A percentile compares a stretch with the other conserved stretches of the same genome.
Evolutionary conservation across 1,140 invertebrate genomes (phyloP).

Genomic region (Papilio helenus): DNA sequence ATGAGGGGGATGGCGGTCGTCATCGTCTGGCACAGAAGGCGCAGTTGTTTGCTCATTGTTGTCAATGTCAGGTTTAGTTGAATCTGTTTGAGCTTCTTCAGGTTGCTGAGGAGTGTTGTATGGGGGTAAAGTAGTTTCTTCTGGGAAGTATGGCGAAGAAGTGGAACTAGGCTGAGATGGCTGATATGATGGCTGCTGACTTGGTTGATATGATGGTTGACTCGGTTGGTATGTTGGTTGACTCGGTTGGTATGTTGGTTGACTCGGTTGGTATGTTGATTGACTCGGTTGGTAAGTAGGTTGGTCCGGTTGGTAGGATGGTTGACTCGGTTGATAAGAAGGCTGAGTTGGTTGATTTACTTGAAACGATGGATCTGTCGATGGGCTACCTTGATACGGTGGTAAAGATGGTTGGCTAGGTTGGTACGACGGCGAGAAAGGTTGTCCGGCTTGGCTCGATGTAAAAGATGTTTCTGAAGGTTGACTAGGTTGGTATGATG

Average conservation of each 20-base stretch:
- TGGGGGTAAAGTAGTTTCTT: conserved; percentile 41
- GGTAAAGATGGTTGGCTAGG: conserved; percentile 59
- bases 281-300: conserved; percentile 57
- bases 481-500: conserved; percentile 52
- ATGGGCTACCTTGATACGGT: conserved; percentile 59
- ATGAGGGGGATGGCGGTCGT: conserved; percentile 87
- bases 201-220: conserved; percentile 47
- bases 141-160: conserved; percentile 38
- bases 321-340: conserved; percentile 56
- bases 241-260: conserved; percentile 57
- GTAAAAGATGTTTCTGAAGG: conserved; percentile 65
- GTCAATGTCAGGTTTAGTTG: conserved; percentile 21
- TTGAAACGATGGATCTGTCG: conserved; percentile 49
- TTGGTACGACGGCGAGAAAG: conserved; percentile 56
- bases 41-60: conserved; percentile 44
- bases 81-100: conserved; percentile 42
- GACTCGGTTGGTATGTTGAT: conserved; percentile 57
- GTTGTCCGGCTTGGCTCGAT: conserved; percentile 50
- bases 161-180: conserved; percentile 51
- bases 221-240: conserved; percentile 57
- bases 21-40: conserved; percentile 60
- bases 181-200: conserved; percentile 25
- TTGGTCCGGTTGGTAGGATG: conserved; percentile 55
- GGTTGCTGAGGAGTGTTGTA: conserved; percentile 46
- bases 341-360: conserved; percentile 60